These are phyloP conservation scores for Trichechus manatus DNA, from an alignment of 2,113 vertebrate genomes.

Conservation along the genomic window DNA sequence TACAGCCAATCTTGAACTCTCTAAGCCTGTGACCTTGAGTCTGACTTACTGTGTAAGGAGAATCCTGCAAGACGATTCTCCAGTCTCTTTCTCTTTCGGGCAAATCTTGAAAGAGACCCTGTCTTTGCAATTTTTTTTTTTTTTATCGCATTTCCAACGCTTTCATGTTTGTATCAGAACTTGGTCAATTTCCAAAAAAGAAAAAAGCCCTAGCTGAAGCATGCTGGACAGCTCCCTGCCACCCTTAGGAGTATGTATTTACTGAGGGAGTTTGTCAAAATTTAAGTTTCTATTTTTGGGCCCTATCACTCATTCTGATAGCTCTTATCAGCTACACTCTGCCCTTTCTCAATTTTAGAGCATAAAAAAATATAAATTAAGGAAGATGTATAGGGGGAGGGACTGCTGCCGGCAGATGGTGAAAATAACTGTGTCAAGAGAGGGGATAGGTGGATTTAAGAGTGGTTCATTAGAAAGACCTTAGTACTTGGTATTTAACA, in stretches of 20 bases:
- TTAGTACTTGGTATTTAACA: not conserved
- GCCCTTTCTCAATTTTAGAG: conserved; percentile 32
- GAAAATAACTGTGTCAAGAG: conserved; percentile 49
- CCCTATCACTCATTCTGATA: conserved; percentile 46
- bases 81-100: conserved; percentile 2
- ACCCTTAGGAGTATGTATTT: conserved; percentile 34
- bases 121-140: not conserved
- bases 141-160: conserved; percentile 38
- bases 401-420: not conserved
- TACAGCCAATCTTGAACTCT: not conserved
- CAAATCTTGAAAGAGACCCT: not conserved
- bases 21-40: conserved; percentile 45
- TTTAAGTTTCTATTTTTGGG: conserved; percentile 27
- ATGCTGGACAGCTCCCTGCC: not conserved
- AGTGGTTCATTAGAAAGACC: conserved; percentile 11
- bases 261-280: conserved; percentile 33
- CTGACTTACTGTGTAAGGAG: conserved; percentile 15
- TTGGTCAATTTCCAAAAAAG: conserved; percentile 11
- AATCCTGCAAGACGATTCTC: not conserved
- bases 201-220: not conserved
- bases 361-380: conserved; percentile 55
- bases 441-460: not conserved
- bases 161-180: conserved; percentile 50
- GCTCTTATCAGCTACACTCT: not conserved
- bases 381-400: conserved; percentile 17